These are phyloP conservation scores for sheep (Ovis aries) DNA, from an alignment of 2,113 vertebrate species.

Conservation along the genomic window ARS-UI_Ramb_v3.0 NC_056056.1:78692001-78692500, in stretches of 20 bases:
- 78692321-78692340: background rate
- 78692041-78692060: conserved; percentile 9
- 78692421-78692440: background rate
- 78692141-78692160: background rate
- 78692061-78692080: background rate
- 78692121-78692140: background rate
- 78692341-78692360: background rate
- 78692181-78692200: background rate
- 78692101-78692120: background rate
- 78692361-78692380: background rate
- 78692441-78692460: background rate
- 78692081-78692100: background rate
- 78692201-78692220: background rate
- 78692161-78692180: background rate
- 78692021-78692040: conserved; percentile 43
- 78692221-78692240: background rate
- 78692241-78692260: background rate
- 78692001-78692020: conserved; percentile 6
- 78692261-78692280: background rate
- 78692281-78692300: background rate
- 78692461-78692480: background rate
- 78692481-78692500: background rate
- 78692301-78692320: background rate
- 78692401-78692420: background rate
- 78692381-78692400: background rate